Evolutionary conservation across 1,140 invertebrate genomes (phyloP).

Genomic region (Hirudo medicinalis): DNA sequence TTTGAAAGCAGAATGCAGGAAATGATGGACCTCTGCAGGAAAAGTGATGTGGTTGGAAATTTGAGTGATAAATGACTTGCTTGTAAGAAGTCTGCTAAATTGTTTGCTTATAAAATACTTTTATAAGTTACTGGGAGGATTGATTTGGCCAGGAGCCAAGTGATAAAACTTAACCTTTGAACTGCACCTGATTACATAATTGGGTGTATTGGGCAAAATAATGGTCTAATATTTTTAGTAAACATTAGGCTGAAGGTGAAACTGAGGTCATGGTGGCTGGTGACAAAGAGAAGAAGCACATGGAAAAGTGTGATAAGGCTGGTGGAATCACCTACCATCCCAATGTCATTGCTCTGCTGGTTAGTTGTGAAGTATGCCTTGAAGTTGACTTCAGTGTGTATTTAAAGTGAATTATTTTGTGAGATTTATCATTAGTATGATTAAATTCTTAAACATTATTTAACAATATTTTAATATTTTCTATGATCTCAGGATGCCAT

Average conservation of each 20-base stretch:
- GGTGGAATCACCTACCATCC: conserved; percentile 66
- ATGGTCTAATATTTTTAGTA: too few species aligned
- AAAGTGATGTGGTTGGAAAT: not conserved
- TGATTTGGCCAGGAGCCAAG: too few species aligned
- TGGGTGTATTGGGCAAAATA: too few species aligned
- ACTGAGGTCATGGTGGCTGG: conserved; percentile 60
- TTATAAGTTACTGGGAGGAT: too few species aligned
- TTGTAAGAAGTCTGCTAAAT: too few species aligned
- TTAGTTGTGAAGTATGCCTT: conserved; percentile 29
- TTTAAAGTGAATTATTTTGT: not conserved
- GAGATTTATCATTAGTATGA: not conserved
- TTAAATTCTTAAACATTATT: not conserved
- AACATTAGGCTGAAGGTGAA: conserved; percentile 18
- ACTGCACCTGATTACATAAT: too few species aligned
- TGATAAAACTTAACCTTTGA: too few species aligned
- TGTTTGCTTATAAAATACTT: too few species aligned
- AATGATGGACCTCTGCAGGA: conserved; percentile 42
- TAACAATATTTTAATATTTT: not conserved
- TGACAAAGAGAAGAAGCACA: conserved; percentile 63
- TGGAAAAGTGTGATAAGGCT: conserved; percentile 50
- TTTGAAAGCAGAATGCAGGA: conserved; percentile 61
- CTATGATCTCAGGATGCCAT: not conserved
- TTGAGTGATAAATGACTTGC: too few species aligned
- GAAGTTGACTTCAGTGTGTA: too few species aligned
- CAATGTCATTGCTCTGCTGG: conserved; percentile 53